A percentile compares a stretch with the other conserved stretches of the same genome.
These are phyloP conservation scores for Rhea americana DNA, from an alignment of 2,113 vertebrate species.

Conservation along the genomic window DNA sequence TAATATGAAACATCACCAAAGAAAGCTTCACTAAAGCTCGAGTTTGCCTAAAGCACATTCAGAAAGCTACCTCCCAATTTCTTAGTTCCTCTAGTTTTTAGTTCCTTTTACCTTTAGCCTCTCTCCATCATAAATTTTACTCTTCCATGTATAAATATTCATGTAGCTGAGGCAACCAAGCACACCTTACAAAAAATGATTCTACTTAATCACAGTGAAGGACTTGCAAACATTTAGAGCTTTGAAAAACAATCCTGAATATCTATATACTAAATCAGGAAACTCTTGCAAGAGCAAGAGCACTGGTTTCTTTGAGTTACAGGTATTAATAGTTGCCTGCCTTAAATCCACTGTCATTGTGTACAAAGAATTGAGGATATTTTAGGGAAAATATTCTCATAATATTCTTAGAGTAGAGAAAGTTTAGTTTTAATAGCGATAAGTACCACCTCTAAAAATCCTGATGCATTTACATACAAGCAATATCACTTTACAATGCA, in stretches of 20 bases:
- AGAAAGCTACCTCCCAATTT: background rate
- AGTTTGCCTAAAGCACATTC: background rate
- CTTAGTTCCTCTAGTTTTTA: background rate
- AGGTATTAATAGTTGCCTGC: background rate
- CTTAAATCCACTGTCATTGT: background rate
- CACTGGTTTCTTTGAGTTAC: background rate
- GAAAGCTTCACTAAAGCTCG: background rate
- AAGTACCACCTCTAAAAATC: background rate
- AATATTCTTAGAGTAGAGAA: background rate
- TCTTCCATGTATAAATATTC: too few species aligned
- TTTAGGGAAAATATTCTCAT: background rate
- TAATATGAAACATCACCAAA: background rate
- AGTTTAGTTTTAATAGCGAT: background rate
- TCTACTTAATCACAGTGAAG: background rate
- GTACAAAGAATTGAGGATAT: background rate
- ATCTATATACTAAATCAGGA: background rate
- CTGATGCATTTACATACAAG: background rate
- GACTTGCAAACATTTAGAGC: accelerated
- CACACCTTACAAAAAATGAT: background rate
- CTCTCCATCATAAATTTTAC: background rate
- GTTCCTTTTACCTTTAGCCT: too few species aligned
- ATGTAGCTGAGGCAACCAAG: background rate
- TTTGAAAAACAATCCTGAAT: background rate
- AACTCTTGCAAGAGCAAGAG: background rate
- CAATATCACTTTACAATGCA: background rate